These are phyloP conservation scores for Macrosoma leucophasiata DNA, from an alignment of 2,888 invertebrate species.

Conservation along the genomic window DNA sequence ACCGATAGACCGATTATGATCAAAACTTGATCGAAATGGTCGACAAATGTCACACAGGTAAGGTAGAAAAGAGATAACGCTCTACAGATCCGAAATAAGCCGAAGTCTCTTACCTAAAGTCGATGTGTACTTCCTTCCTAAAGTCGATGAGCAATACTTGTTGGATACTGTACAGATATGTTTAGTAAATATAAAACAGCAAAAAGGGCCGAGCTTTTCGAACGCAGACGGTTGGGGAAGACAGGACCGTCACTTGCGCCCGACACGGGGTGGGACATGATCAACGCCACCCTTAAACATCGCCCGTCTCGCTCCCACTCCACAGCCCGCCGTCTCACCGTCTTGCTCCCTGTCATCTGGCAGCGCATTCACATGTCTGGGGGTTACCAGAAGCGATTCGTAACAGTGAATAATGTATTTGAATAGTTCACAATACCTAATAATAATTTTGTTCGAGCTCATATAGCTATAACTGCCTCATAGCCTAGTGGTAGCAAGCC, in stretches of 20 bases:
- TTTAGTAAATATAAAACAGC: conserved; percentile 32
- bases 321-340: conserved; percentile 27
- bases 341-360: conserved; percentile 60
- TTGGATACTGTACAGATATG: conserved; percentile 5
- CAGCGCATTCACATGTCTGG: conserved; percentile 56
- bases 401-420: conserved; percentile 69
- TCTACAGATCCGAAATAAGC: no score
- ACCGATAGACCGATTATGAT: no score
- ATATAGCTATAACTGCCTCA: no score
- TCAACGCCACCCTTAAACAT: conserved; percentile 59
- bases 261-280: conserved; percentile 68
- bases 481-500: no score
- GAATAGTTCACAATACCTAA: conserved; percentile 54
- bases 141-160: conserved; percentile 5
- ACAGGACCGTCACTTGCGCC: conserved; percentile 62
- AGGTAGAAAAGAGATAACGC: no score
- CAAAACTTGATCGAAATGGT: no score
- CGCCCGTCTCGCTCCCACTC: conserved; percentile 42
- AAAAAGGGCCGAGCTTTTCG: conserved; percentile 55
- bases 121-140: no score
- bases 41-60: no score
- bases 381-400: conserved; percentile 67
- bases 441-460: conserved; percentile 42
- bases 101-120: no score
- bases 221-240: conserved; percentile 63